Base-by-base conservation (phyloP, 2,888 invertebrate genomes). In the Bellardia bayeri region DNA sequence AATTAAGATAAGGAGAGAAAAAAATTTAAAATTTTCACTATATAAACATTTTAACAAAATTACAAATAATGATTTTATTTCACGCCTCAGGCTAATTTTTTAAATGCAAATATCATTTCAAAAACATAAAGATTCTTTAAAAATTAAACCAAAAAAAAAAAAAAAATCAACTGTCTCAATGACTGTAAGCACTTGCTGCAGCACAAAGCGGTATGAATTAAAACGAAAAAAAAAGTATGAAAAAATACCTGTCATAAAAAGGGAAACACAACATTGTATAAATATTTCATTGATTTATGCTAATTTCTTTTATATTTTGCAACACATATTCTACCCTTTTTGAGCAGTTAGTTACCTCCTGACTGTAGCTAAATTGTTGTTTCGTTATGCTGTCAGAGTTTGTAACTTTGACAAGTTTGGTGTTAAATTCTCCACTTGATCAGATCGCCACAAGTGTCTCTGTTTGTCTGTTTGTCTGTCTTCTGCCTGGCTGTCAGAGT, bases 241-340 rank as follows among this genome's bases (percentile, higher is more conserved):
- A 40, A 66, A 23, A 49, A 30, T 37, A 56, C n/a, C 40, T 72
- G 58, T 61, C 80, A 83, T 76, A 72, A 72, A 63, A 74, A 66
- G 13, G 30, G 30, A 13, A 6, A 63, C 54, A 69, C 49, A 54
- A 40, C 66, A 68, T 66, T 82, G 66, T 71, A 64, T 78, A 82
- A 78, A 87, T 72, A 82, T 85, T 82, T 87, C 85, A 87, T 87
- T 84, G 84, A 84, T 81, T 84, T 87, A 87, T 87, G 87, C 69
- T 71, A 87, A 85, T 87, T 72, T 74, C 37, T 45, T 79, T 71
- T 68, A 49, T 74, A 56, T 74, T 74, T 51, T 49, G 71, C 8
- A 42, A 11, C 45, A 64, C 37, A 45, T 9, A 23, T 23, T n/a
- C 11, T 13, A 8, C 13, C 40, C 3, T 45, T 23, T 56, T 45